Base-by-base conservation (phyloP, 92 coral and sea anemone genomes). In the Zoanthus sociatus region DNA sequence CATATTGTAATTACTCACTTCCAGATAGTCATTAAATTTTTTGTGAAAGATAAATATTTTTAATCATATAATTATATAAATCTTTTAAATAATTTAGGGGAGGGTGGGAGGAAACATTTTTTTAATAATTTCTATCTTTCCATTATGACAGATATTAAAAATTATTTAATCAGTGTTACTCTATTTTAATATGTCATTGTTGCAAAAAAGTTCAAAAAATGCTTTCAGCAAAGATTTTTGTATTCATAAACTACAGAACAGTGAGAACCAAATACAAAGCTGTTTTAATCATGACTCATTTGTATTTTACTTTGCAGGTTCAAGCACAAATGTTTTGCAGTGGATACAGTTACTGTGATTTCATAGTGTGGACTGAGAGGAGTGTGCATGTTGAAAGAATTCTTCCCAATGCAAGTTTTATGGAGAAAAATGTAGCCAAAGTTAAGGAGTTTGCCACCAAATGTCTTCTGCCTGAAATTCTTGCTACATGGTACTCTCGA, bases 401-500 rank as follows among this genome's bases (percentile, higher is more conserved):
- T 18, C 2, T 46, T 30, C 78, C 78, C 58, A 47, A 74, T 15
- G 18, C 55, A 17, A 74, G 58, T 47, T 45, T 74, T 74, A 47
- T 17, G 58, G 78, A 74, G 58, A 47, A 15, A 47, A 74, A 17
- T 46, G 58, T 74, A 47, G 58, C 78, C 30, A 69, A 69, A 69
- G 45, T 69, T 31, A 73, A 76, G 42, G 79, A 76, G 26, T 76
- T 76, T 51, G 61, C 63, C 63, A 50, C 61, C 61, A 48, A 44
- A 73, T 42, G 77, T 16, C 53, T 73, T 73, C 54, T 73, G 53
- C 77, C 77, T 73, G 77, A 73, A 44, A 42, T 73, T 37, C 11
- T 44, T 73, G 77, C 77, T 73, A 73, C 53, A 1, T 76, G 61
- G 61, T 50, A 76, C 79, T 76, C 79, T 21, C 9, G 79, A 48